Evolutionary conservation across 2,888 invertebrate genomes (phyloP), one percentile per base, ranked within the genome.

Genomic region (Oxystoma pomonae): DNA sequence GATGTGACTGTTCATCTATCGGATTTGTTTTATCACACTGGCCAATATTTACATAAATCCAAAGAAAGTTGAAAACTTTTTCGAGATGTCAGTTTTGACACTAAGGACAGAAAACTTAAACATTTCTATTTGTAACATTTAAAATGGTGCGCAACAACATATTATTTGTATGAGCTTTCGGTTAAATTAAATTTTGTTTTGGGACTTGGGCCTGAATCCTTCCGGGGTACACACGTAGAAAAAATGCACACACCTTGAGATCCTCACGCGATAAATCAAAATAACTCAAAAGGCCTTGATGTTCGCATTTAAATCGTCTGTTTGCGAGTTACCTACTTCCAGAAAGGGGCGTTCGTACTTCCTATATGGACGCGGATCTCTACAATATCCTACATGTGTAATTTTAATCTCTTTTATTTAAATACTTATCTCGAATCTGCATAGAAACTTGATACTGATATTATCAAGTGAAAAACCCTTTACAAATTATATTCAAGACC

Each of bases 341-440:
- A 3, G 75, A 74, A 71, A 74, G 73, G 73, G 72, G 74, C 73
- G 72, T 72, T 64, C 68, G 70, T 72, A 57, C 57, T 70, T 72
- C 75, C 73, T 69, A 19, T 64, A 71, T 70, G 74, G 70, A 69
- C 49, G 7, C 66, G 69, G 69, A 68, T 68, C 49, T 58, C 69
- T 65, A 77, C 76, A 77, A 77, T 76, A 76, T 75, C 73, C 70
- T 76, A 78, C 78, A 78, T 76, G 78, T 78, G 78, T 78, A 78
- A 77, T 77, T 78, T 78, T 79, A 80, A 80, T 80, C 78, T 78
- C 73, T 74, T 76, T 77, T 77, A 78, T 78, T 78, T 76, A 76
- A 78, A 77, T 76, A 72, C 75, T 76, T 78, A 78, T 78, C 78
- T 77, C 58, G 67, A 73, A 77, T 78, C 77, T 78, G 74, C 72